Conservation (phyloP, 2,113 vertebrate genomes). For the Strix uralensis region DNA sequence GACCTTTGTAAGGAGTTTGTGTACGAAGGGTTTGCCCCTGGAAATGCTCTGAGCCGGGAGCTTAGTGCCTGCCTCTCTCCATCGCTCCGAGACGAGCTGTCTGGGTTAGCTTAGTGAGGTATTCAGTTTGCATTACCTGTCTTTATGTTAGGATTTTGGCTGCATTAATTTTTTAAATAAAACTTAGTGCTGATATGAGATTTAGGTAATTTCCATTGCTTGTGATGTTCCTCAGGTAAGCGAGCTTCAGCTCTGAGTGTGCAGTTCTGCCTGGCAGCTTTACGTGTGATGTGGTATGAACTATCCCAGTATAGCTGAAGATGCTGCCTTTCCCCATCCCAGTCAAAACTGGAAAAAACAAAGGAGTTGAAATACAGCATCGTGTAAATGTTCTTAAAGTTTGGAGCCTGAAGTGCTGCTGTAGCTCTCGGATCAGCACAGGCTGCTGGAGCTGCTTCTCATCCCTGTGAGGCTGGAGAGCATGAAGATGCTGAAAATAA, state of each 20-base stretch:
- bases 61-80: background rate
- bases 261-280: background rate
- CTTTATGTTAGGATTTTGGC: background rate
- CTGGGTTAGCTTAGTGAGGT: background rate
- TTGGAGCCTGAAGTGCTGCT: background rate
- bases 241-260: rapidly evolving
- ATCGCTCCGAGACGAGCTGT: rapidly evolving
- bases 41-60: background rate
- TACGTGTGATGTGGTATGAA: rapidly evolving
- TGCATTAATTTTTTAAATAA: background rate
- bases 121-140: rapidly evolving
- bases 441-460: background rate
- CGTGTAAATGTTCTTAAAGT: rapidly evolving
- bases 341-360: background rate
- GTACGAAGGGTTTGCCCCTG: background rate
- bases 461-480: background rate
- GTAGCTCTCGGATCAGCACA: background rate
- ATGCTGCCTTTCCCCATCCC: background rate
- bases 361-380: rapidly evolving
- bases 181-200: rapidly evolving
- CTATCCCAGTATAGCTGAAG: rapidly evolving
- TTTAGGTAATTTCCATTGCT: background rate
- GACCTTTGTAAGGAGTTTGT: background rate
- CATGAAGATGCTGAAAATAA: background rate
- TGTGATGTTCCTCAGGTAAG: background rate